Percentiles rank a stretch among this genome's conserved stretches.
phyloP scores from a whole-genome alignment of 2,888 invertebrate genomes.

The Plebejus melissa region DNA sequence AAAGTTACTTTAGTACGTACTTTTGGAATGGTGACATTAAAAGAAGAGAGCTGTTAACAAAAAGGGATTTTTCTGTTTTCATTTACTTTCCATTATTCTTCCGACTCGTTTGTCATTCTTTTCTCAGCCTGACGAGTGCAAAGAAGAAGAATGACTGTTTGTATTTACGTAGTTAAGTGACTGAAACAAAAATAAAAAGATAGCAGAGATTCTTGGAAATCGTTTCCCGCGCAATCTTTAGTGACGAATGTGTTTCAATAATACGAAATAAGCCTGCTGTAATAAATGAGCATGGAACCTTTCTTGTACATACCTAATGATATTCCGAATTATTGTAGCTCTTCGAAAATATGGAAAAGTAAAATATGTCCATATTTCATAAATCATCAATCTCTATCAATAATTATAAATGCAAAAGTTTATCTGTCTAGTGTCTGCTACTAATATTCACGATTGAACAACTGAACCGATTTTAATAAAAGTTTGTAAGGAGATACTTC shows the following conservation, averaged over 20 bases:
- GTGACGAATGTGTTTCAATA: constrained; percentile 26
- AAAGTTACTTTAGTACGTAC: neutral
- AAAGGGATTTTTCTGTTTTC: constrained; percentile 72
- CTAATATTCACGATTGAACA: too few relatives aligned
- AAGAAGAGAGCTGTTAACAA: constrained; percentile 38
- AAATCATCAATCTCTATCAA: too few relatives aligned
- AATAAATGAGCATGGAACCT: too few relatives aligned
- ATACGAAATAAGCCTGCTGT: constrained; percentile 27
- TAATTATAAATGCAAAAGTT: too few relatives aligned
- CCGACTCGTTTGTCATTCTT: constrained; percentile 74
- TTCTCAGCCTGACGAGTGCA: constrained; percentile 61
- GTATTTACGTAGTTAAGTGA: constrained; percentile 69
- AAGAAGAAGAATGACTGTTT: constrained; percentile 70
- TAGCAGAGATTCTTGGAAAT: constrained; percentile 46
- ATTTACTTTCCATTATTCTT: constrained; percentile 75
- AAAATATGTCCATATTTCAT: too few relatives aligned
- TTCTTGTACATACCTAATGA: too few relatives aligned
- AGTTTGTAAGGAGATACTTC: too few relatives aligned
- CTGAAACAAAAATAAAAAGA: constrained; percentile 53
- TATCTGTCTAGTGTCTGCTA: too few relatives aligned
- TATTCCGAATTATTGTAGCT: too few relatives aligned
- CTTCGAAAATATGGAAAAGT: too few relatives aligned
- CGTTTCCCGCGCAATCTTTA: constrained; percentile 44
- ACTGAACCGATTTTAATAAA: too few relatives aligned
- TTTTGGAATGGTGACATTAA: constrained; percentile 28